These are phyloP conservation scores for Yponomeuta sedellus DNA, from an alignment of 2,888 invertebrate genomes.

Conservation along the genomic window DNA sequence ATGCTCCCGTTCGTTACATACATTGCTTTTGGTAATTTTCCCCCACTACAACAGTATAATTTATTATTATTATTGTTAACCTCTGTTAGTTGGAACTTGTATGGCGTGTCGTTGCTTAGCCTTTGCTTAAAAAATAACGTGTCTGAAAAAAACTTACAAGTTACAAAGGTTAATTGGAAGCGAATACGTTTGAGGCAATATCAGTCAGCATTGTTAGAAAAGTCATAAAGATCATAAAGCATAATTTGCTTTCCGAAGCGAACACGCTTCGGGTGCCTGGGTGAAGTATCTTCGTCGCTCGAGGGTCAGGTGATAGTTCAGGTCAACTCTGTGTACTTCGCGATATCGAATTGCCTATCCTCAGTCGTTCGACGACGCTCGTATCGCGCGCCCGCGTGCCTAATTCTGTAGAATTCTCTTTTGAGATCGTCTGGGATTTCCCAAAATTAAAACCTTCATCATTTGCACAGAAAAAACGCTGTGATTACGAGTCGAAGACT, in stretches of 20 bases:
- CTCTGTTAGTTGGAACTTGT: conserved; percentile 24
- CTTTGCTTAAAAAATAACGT: neutral
- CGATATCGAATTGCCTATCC: neutral
- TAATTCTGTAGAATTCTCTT: neutral
- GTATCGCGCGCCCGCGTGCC: neutral
- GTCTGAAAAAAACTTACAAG: conserved; percentile 25
- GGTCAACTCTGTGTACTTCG: conserved; percentile 9
- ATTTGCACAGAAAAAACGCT: neutral
- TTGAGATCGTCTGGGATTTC: neutral
- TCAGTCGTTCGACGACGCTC: conserved; percentile 5
- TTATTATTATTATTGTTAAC: conserved; percentile 45
- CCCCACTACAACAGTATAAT: conserved; percentile 21
- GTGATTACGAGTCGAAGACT: neutral
- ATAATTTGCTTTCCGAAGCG: neutral
- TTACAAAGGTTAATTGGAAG: neutral
- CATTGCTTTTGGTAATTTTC: neutral
- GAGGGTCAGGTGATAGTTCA: conserved; percentile 8
- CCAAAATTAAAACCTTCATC: neutral
- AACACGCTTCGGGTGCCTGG: neutral
- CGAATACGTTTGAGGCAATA: neutral
- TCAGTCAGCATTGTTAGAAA: neutral
- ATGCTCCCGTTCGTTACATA: neutral
- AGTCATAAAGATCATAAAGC: neutral
- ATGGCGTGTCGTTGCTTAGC: conserved; percentile 15
- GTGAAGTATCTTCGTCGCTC: neutral